Base-by-base conservation (phyloP, 1,140 invertebrate genomes). In the Ips nitidus region DNA sequence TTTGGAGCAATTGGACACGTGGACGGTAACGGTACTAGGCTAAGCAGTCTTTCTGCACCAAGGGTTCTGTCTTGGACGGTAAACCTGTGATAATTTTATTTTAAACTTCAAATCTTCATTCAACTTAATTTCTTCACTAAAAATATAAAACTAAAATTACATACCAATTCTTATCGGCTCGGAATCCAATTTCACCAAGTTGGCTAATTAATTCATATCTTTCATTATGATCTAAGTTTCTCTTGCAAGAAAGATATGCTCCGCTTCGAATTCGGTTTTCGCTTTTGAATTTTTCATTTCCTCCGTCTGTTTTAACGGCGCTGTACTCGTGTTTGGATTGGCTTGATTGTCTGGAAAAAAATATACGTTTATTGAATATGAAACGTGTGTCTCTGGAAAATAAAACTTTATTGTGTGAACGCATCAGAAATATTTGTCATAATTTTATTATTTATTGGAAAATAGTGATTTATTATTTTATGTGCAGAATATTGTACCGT, bases 151-250 rank as follows among this genome's bases (percentile, higher is more conserved):
- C 6, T 63, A 41, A 58, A 8, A 41, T 8, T 38, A 7, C 64
- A 71, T 72, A 78, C 94, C 94, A 97, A 77, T 94, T 89, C 78
- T 95, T 95, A 78, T 91, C 90, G 53, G 90, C 83, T 71, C 94
- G 84, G 38, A 90, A 93, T 4, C 93, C 93, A 69, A 94, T 91
- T 72, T 91, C 88, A 75, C 88, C 87, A 62, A 94, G 83, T 75
- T 92, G 90, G 53, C 90, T 87, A 64, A 90, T 84, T 64, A 94
- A 84, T 72, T 86, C 86, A 79, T 94, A 95, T 71, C 93, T 84
- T 2, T 86, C 81, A 73, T 82, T 84, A 40, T 83, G 84, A 70
- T 83, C 83, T 74, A 90, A 82, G 82, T 90, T 91, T 72, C 87
- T 84, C 71, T 86, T 85, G 70, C 88, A 90, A 56, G 86, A 85